Conservation (phyloP, 1,140 invertebrate species). For the Chrysopa pallens region DNA sequence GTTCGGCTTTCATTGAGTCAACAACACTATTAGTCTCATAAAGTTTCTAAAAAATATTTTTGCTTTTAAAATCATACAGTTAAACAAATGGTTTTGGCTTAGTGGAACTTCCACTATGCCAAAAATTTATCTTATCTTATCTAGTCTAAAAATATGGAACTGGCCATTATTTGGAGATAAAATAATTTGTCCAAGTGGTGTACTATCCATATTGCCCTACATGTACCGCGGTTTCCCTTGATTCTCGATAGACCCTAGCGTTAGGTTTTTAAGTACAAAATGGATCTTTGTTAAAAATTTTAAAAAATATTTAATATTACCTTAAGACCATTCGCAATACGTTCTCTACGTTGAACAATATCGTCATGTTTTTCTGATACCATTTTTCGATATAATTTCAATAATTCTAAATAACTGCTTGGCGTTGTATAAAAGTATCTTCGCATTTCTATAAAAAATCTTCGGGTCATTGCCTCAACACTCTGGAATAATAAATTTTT, state of each 20-base stretch:
- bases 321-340: constrained; percentile 58
- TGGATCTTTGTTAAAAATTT: background rate
- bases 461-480: constrained; percentile 52
- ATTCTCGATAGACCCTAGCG: too few relatives aligned
- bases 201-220: too few relatives aligned
- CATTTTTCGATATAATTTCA: constrained; percentile 58
- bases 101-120: too few relatives aligned
- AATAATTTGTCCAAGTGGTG: too few relatives aligned
- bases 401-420: constrained; percentile 69
- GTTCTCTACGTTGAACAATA: constrained; percentile 42
- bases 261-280: background rate
- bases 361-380: constrained; percentile 45
- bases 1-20: constrained; percentile 68
- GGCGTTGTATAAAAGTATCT: constrained; percentile 77
- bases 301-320: constrained; percentile 19
- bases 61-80: background rate
- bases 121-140: too few relatives aligned
- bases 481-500: constrained; percentile 30
- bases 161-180: too few relatives aligned
- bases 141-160: too few relatives aligned
- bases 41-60: constrained; percentile 42
- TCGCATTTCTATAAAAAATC: constrained; percentile 64
- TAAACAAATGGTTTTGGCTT: too few relatives aligned
- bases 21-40: constrained; percentile 71
- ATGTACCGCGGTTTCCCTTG: too few relatives aligned